Conservation (phyloP, 2,888 invertebrate genomes). For the Cyaniris semiargus region DNA sequence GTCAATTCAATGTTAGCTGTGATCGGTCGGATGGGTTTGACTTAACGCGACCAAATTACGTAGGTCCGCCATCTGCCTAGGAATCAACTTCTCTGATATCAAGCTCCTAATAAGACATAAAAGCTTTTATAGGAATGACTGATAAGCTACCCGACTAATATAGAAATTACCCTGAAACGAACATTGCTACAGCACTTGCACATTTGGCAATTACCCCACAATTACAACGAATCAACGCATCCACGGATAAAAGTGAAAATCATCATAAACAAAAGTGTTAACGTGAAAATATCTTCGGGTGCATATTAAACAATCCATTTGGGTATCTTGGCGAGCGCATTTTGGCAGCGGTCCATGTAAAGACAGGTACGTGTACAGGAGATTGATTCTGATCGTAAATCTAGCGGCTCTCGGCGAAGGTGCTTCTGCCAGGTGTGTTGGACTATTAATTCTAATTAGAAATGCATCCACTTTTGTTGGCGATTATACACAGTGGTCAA, state of each 20-base stretch:
- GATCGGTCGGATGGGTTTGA: too few species aligned
- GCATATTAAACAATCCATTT: conserved; percentile 2
- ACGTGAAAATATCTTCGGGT: conserved; percentile 14
- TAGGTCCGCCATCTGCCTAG: too few species aligned
- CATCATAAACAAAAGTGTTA: conserved; percentile 23
- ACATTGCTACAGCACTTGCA: too few species aligned
- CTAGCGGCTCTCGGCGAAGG: background rate
- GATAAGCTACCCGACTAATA: too few species aligned
- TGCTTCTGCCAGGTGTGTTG: background rate
- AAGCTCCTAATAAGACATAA: too few species aligned
- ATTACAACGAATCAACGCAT: background rate
- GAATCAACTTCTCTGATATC: too few species aligned
- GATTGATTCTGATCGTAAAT: conserved; percentile 27
- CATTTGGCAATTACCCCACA: background rate
- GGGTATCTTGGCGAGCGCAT: conserved; percentile 20
- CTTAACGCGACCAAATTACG: too few species aligned
- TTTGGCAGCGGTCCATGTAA: conserved; percentile 13
- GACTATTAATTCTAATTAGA: conserved; percentile 40
- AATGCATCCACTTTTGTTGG: conserved; percentile 49
- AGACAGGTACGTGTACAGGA: conserved; percentile 15
- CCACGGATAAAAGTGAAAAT: background rate
- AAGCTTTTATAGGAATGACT: too few species aligned
- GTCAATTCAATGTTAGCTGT: too few species aligned
- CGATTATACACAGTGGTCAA: conserved; percentile 49
- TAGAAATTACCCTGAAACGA: too few species aligned